phyloP scores from a whole-genome alignment of 2,888 invertebrate species.

The Baronia brevicornis region DNA sequence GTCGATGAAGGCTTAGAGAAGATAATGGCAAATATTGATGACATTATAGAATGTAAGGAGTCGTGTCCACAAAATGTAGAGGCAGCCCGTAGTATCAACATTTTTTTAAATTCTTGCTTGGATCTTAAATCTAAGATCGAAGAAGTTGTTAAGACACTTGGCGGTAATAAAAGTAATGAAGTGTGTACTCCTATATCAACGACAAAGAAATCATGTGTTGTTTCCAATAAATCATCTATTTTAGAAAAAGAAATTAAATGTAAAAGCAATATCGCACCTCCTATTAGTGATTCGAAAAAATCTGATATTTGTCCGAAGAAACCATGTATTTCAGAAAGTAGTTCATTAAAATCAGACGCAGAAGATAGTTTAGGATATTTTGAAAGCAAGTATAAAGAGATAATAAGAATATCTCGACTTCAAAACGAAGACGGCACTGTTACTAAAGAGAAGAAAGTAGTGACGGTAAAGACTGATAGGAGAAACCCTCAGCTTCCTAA shows the following conservation, averaged over 20 bases:
- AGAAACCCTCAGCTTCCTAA: slow-evolving; percentile 20
- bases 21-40: too few relatives aligned
- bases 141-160: slow-evolving; percentile 16
- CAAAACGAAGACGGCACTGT: slow-evolving; percentile 34
- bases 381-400: slow-evolving; percentile 34
- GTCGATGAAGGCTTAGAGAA: too few relatives aligned
- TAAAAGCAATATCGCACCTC: too few relatives aligned
- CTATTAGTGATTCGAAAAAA: not conserved
- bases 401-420: slow-evolving; percentile 31
- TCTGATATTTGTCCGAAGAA: too few relatives aligned
- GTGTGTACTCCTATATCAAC: slow-evolving; percentile 4
- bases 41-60: too few relatives aligned
- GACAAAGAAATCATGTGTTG: too few relatives aligned
- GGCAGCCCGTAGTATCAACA: slow-evolving; percentile 21
- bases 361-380: slow-evolving; percentile 21
- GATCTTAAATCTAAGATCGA: slow-evolving; percentile 24
- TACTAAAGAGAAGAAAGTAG: slow-evolving; percentile 32
- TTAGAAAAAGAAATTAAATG: too few relatives aligned
- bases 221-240: too few relatives aligned
- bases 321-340: slow-evolving; percentile 7
- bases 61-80: slow-evolving; percentile 17
- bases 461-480: slow-evolving; percentile 34
- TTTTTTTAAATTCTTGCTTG: slow-evolving; percentile 23
- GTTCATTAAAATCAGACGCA: slow-evolving; percentile 10
- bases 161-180: slow-evolving; percentile 19